A percentile compares a stretch with the other conserved stretches of the same genome.
Evolutionary conservation across 92 coral and sea anemone genomes (phyloP).

Genomic region (Meandrina meandrites): DNA sequence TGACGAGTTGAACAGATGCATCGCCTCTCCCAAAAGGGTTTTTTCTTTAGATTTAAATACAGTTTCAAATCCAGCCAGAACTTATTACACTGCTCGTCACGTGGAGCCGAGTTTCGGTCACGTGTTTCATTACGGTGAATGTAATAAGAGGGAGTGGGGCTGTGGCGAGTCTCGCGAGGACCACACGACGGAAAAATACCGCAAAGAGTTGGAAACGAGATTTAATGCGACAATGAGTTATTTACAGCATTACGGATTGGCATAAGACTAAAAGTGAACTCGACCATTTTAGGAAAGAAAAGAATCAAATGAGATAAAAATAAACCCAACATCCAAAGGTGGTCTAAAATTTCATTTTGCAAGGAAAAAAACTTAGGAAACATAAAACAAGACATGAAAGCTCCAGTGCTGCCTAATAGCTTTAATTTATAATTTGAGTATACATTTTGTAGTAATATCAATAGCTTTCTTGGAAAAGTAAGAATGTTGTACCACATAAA

Average conservation of each 20-base stretch:
- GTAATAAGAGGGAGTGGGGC: constrained; percentile 2
- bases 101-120: constrained; percentile 29
- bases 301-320: no score
- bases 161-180: constrained; percentile 24
- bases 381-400: no score
- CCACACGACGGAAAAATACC: constrained; percentile 38
- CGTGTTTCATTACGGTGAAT: constrained; percentile 34
- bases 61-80: constrained; percentile 20
- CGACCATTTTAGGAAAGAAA: background rate
- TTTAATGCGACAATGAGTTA: constrained; percentile 21
- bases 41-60: constrained; percentile 34
- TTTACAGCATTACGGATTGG: background rate
- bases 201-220: constrained; percentile 29
- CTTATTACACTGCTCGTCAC: background rate
- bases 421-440: no score
- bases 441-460: no score
- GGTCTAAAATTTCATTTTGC: no score
- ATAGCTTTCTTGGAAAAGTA: no score
- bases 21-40: constrained; percentile 15
- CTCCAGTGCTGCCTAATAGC: no score
- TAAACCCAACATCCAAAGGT: no score
- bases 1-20: constrained; percentile 6
- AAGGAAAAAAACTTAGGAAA: no score
- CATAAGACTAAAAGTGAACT: background rate
- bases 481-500: no score